phyloP scores from a whole-genome alignment of 2,888 invertebrate genomes.

The Anthophora plumipes region DNA sequence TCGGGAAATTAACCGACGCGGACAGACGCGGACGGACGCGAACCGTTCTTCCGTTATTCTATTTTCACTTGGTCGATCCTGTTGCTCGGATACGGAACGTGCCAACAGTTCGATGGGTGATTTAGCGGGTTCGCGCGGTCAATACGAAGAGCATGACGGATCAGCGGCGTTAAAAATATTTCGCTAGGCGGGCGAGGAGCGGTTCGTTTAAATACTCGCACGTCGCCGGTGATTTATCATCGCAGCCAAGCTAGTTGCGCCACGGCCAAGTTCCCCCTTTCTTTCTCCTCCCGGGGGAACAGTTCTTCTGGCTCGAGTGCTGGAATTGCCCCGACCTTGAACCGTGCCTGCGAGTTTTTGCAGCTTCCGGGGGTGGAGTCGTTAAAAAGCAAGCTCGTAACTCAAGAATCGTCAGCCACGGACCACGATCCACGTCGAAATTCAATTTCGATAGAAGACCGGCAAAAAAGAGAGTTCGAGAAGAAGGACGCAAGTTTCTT shows the following conservation, averaged over 20 bases:
- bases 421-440: not conserved
- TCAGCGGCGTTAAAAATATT: slow-evolving; percentile 13
- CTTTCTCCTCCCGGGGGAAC: slow-evolving; percentile 28
- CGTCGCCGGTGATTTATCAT: slow-evolving; percentile 78
- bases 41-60: slow-evolving; percentile 3
- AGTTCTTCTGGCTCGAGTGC: slow-evolving; percentile 36
- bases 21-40: no score
- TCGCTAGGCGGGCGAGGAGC: slow-evolving; percentile 62
- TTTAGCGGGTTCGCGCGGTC: not conserved
- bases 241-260: slow-evolving; percentile 61
- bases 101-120: not conserved
- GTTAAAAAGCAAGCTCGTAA: not conserved
- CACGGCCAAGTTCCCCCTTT: slow-evolving; percentile 47
- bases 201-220: slow-evolving; percentile 76
- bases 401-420: not conserved
- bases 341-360: slow-evolving; percentile 42
- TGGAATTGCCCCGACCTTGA: slow-evolving; percentile 70
- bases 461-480: no score
- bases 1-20: slow-evolving; percentile 53
- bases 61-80: not conserved
- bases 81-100: not conserved
- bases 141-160: not conserved
- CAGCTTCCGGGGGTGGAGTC: slow-evolving; percentile 14
- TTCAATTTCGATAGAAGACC: not conserved
- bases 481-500: slow-evolving; percentile 11